phyloP scores from a whole-genome alignment of 2,797 vertebrate genomes.

The Darevskia mixta region DNA sequence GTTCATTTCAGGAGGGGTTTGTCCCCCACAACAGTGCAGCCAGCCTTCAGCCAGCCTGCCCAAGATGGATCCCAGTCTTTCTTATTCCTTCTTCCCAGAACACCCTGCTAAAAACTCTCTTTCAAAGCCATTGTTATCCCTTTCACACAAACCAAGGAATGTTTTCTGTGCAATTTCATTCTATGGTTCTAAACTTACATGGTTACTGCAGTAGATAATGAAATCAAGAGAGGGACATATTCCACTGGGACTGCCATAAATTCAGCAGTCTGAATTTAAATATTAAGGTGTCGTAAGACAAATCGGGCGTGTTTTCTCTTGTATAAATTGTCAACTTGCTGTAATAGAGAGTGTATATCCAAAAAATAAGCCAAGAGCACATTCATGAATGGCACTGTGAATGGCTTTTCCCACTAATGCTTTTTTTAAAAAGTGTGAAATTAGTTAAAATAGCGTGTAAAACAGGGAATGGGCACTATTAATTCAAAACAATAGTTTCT shows the following conservation, averaged over 20 bases:
- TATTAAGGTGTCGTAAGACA: neutral
- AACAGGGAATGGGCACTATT: neutral
- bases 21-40: no score
- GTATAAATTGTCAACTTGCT: slow-evolving; percentile 6
- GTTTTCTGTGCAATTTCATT: slow-evolving; percentile 32
- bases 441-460: neutral
- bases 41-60: no score
- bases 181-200: slow-evolving; percentile 41
- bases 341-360: neutral
- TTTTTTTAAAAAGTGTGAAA: neutral
- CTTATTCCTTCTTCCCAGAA: no score
- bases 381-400: neutral
- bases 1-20: no score
- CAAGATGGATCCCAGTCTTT: no score
- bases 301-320: neutral
- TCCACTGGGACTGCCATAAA: neutral
- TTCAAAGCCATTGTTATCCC: slow-evolving; percentile 15
- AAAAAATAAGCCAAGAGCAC: neutral
- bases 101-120: neutral
- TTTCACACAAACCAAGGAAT: slow-evolving; percentile 20
- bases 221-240: neutral
- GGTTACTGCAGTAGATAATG: neutral
- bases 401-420: neutral
- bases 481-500: neutral
- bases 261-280: neutral